A percentile compares a stretch with the other conserved stretches of the same genome.
phyloP scores from a whole-genome alignment of 2,113 vertebrate genomes.

The Passer domesticus region DNA sequence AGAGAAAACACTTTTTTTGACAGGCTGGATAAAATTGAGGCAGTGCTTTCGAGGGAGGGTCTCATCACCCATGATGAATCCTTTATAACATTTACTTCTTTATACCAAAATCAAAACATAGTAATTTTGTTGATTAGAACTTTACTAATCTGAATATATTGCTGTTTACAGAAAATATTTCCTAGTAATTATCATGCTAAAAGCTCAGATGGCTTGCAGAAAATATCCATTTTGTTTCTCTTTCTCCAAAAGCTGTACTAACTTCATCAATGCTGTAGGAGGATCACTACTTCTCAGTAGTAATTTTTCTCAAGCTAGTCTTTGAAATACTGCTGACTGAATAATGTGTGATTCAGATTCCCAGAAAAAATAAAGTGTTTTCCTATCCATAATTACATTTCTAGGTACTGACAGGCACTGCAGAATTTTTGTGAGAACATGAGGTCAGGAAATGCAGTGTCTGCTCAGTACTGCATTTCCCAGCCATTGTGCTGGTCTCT shows the following conservation, averaged over 20 bases:
- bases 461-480: background rate
- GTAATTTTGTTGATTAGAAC: background rate
- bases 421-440: background rate
- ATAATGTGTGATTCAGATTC: slow-evolving; percentile 44
- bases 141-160: background rate
- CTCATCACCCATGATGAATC: background rate
- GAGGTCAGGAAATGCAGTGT: background rate
- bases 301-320: background rate
- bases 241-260: slow-evolving; percentile 1
- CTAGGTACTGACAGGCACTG: background rate
- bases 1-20: background rate
- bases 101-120: background rate
- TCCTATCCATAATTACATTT: slow-evolving; percentile 46
- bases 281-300: background rate
- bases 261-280: background rate
- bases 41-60: background rate
- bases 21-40: background rate
- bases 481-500: background rate
- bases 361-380: background rate
- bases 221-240: background rate
- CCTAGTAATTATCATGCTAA: background rate
- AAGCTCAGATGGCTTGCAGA: background rate
- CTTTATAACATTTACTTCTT: background rate
- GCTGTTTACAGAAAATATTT: background rate
- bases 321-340: slow-evolving; percentile 20